phyloP scores from a whole-genome alignment of 1,140 invertebrate genomes.

The Geopemphigus sp. region DNA sequence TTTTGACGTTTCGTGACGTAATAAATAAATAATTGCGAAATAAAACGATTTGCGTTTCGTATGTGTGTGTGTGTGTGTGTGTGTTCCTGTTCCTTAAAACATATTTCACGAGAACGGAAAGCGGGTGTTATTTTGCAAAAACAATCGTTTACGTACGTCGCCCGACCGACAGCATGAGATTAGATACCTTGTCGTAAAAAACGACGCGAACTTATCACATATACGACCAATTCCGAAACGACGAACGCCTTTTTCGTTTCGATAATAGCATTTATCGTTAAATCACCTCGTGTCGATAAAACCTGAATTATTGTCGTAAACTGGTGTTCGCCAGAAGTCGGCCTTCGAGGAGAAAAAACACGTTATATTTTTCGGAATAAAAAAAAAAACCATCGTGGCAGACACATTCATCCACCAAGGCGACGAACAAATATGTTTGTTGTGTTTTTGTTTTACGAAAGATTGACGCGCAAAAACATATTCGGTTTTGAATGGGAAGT shows the following conservation, averaged over 20 bases:
- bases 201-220: too few species aligned
- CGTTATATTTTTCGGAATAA: too few species aligned
- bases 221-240: not conserved
- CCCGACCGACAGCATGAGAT: not conserved
- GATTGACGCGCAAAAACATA: not conserved
- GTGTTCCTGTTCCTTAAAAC: not conserved
- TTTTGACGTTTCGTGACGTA: not conserved
- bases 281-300: slow-evolving; percentile 31
- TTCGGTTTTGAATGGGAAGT: slow-evolving; percentile 8
- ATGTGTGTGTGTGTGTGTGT: too few species aligned
- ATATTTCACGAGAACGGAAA: not conserved
- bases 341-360: not conserved
- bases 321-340: not conserved
- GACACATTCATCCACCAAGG: slow-evolving; percentile 12
- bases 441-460: not conserved
- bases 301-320: not conserved
- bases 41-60: not conserved
- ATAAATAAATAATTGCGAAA: not conserved
- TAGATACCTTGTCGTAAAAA: too few species aligned
- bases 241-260: not conserved
- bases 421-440: not conserved
- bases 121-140: not conserved
- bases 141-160: not conserved
- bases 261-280: not conserved
- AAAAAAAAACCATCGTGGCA: not conserved